These are phyloP conservation scores for Mesoligia furuncula DNA, from an alignment of 2,888 invertebrate genomes.

Conservation along the genomic window DNA sequence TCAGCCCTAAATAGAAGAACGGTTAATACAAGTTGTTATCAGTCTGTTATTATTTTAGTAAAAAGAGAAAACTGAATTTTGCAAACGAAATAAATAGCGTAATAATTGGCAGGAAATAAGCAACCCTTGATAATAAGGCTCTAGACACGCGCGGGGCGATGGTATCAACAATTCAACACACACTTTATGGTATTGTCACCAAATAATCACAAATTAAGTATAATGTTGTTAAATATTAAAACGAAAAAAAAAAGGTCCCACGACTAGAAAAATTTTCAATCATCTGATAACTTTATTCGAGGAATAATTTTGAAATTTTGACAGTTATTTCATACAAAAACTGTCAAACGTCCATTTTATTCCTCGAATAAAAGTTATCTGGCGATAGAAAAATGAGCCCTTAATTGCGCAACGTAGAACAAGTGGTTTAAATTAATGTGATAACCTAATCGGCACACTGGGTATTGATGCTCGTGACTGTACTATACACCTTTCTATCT, in stretches of 20 bases:
- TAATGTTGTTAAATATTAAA: background rate
- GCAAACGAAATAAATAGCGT: background rate
- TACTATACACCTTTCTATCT: background rate
- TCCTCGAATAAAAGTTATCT: too few relatives aligned
- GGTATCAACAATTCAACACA: background rate
- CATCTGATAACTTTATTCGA: too few relatives aligned
- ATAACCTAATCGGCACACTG: background rate
- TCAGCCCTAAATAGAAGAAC: too few relatives aligned
- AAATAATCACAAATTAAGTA: background rate
- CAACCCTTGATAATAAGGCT: background rate
- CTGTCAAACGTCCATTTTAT: too few relatives aligned
- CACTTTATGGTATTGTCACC: background rate
- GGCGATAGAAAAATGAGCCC: too few relatives aligned
- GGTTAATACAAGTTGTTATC: too few relatives aligned
- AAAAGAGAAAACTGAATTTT: background rate
- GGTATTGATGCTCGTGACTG: background rate
- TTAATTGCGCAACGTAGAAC: background rate
- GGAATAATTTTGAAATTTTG: too few relatives aligned
- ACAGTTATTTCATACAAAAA: too few relatives aligned
- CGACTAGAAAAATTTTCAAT: too few relatives aligned
- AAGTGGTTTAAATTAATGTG: background rate
- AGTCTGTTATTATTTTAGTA: too few relatives aligned
- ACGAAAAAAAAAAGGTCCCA: background rate
- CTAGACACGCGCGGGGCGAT: background rate
- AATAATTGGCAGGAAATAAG: background rate